Percentiles rank a stretch among this genome's conserved stretches.
Evolutionary conservation across 2,888 invertebrate species (phyloP).

Genomic region (Sphaerophoria rueppellii): DNA sequence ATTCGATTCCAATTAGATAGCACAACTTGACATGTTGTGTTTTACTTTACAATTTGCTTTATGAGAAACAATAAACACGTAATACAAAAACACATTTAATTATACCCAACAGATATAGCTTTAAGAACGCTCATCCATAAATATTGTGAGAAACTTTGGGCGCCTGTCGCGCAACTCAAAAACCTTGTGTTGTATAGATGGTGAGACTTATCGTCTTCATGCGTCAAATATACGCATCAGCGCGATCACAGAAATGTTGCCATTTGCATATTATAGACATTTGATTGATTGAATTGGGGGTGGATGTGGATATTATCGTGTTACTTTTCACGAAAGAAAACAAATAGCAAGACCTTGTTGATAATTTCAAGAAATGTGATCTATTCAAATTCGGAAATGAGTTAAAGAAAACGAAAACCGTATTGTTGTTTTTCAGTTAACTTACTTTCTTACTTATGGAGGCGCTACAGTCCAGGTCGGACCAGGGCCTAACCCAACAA

Average conservation of each 20-base stretch:
- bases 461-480: too few relatives aligned
- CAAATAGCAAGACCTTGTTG: too few relatives aligned
- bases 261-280: not conserved
- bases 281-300: slow-evolving; percentile 52
- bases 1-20: slow-evolving; percentile 69
- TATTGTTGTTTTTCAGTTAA: too few relatives aligned
- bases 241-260: not conserved
- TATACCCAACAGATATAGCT: slow-evolving; percentile 54
- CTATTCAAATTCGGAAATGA: too few relatives aligned
- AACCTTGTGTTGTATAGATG: too few relatives aligned
- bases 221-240: not conserved
- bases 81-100: slow-evolving; percentile 32
- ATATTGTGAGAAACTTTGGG: slow-evolving; percentile 20
- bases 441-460: too few relatives aligned
- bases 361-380: too few relatives aligned
- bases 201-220: too few relatives aligned
- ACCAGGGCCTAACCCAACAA: too few relatives aligned
- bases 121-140: not conserved
- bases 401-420: too few relatives aligned
- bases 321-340: too few relatives aligned
- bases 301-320: slow-evolving; percentile 28
- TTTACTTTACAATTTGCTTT: slow-evolving; percentile 11
- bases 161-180: not conserved
- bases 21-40: slow-evolving; percentile 54
- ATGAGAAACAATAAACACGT: slow-evolving; percentile 27